Percentiles rank a stretch among this genome's conserved stretches.
These are phyloP conservation scores for Hylia prasina DNA, from an alignment of 2,113 vertebrate genomes.

Conservation along the genomic window DNA sequence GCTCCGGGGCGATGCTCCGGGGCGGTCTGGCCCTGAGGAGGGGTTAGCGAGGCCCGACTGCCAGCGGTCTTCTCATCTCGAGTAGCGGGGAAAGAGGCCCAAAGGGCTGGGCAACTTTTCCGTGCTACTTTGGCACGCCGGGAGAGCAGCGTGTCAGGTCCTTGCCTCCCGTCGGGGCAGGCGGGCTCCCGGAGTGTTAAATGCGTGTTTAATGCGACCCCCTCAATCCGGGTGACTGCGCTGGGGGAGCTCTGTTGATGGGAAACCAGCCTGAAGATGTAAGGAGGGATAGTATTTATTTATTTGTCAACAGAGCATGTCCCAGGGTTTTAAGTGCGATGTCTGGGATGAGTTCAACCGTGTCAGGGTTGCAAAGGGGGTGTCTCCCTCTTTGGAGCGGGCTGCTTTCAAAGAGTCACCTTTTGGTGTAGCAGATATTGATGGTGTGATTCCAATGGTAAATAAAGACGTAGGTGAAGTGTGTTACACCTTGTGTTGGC, in stretches of 20 bases:
- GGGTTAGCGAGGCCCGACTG: neutral
- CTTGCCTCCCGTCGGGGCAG: neutral
- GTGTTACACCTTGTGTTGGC: neutral
- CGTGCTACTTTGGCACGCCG: neutral
- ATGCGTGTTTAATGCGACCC: neutral
- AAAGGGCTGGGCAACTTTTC: constrained; percentile 2
- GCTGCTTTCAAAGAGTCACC: neutral
- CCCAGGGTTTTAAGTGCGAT: neutral
- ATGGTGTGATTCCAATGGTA: neutral
- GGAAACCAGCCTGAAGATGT: neutral
- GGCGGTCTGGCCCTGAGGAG: neutral
- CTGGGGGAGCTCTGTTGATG: neutral
- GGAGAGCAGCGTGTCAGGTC: neutral
- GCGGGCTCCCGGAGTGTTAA: neutral
- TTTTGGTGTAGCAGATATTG: neutral
- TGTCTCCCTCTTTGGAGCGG: neutral
- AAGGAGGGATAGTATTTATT: neutral
- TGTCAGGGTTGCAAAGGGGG: neutral
- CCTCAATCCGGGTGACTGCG: fast-evolving
- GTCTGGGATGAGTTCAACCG: neutral
- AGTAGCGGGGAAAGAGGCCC: neutral
- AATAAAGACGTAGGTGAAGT: neutral
- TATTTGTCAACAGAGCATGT: neutral
- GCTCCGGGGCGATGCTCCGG: neutral
- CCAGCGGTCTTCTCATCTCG: neutral